These are phyloP conservation scores for Drosophila kambysellisi DNA, from an alignment of 2,888 invertebrate genomes.

Conservation along the genomic window DNA sequence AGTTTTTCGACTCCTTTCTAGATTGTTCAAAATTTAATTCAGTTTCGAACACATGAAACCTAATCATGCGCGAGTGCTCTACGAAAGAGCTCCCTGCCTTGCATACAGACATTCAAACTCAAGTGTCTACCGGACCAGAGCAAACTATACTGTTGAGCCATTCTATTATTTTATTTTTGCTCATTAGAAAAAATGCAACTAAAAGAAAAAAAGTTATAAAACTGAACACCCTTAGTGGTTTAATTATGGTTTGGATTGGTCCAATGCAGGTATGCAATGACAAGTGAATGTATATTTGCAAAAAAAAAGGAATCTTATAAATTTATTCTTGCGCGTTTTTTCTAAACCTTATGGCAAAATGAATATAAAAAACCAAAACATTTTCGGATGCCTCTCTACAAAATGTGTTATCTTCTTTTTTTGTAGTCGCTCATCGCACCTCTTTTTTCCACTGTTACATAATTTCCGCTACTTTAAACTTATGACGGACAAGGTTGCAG, in stretches of 20 bases:
- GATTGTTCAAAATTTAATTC: neutral
- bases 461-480: neutral
- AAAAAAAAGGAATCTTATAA: neutral
- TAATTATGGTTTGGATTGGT: neutral
- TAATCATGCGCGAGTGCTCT: neutral
- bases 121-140: neutral
- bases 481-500: neutral
- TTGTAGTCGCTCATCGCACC: no score
- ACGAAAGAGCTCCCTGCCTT: neutral
- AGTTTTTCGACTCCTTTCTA: neutral
- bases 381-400: neutral
- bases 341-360: neutral
- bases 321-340: neutral
- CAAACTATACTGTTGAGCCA: neutral
- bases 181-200: neutral
- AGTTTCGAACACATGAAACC: neutral
- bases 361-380: neutral
- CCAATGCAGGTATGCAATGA: neutral
- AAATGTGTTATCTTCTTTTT: neutral
- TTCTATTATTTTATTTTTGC: neutral
- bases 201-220: neutral
- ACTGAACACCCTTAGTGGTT: neutral
- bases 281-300: neutral
- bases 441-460: neutral
- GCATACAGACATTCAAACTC: neutral